Evolutionary conservation across 2,888 invertebrate genomes (phyloP).

Genomic region (Chymomyza amoena): DNA sequence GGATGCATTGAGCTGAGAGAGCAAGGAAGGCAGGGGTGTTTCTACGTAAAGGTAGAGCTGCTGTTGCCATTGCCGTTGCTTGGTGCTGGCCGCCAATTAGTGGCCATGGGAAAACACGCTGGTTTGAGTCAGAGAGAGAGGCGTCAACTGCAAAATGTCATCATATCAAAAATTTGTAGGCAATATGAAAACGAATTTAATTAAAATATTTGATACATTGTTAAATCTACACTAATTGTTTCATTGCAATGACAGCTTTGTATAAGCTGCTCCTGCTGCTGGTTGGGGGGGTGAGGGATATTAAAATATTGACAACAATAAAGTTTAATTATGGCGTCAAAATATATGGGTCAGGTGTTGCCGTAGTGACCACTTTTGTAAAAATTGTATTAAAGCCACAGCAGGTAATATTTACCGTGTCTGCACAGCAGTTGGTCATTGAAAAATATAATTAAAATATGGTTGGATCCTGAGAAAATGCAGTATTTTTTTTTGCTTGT

Average conservation of each 20-base stretch:
- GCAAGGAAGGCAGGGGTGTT: neutral
- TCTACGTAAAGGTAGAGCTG: neutral
- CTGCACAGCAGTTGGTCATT: neutral
- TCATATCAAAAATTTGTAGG: conserved; percentile 16
- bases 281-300: conserved; percentile 7
- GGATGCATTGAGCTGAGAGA: conserved; percentile 9
- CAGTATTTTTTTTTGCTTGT: neutral
- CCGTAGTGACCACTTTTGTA: neutral
- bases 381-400: neutral
- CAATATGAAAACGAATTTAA: conserved; percentile 41
- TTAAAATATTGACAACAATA: conserved; percentile 28
- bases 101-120: conserved; percentile 9
- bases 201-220: conserved; percentile 57
- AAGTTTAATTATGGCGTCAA: conserved; percentile 32
- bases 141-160: neutral
- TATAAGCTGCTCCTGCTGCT: too few species aligned
- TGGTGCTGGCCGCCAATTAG: conserved; percentile 37
- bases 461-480: neutral
- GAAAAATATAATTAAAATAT: neutral
- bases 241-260: conserved; percentile 11
- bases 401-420: conserved; percentile 23
- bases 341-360: conserved; percentile 4
- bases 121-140: neutral
- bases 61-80: neutral
- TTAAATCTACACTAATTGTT: conserved; percentile 46